Evolutionary conservation across 2,797 vertebrate genomes (phyloP).

Genomic region (Enteromius mattozi): DNA sequence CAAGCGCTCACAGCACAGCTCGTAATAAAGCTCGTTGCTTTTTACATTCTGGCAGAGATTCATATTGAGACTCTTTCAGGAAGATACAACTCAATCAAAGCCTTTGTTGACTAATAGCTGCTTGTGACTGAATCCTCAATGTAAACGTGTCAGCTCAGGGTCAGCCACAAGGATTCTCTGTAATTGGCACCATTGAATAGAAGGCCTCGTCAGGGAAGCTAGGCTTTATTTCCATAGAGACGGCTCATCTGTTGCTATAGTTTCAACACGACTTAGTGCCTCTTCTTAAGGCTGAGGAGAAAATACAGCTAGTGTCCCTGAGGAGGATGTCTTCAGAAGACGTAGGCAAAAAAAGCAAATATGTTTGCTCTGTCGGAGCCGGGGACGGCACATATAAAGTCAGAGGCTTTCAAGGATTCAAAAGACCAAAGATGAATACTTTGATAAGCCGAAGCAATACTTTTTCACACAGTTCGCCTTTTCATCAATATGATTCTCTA

Average conservation of each 20-base stretch:
- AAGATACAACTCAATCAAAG: slow-evolving; percentile 43
- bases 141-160: slow-evolving; percentile 52
- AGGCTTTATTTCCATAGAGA: slow-evolving; percentile 64
- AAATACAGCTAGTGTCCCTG: slow-evolving; percentile 38
- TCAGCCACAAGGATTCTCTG: slow-evolving; percentile 57
- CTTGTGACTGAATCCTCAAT: slow-evolving; percentile 35
- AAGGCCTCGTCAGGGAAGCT: slow-evolving; percentile 57
- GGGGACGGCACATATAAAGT: slow-evolving; percentile 10
- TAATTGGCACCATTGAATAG: slow-evolving; percentile 69
- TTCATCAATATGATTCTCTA: slow-evolving; percentile 6
- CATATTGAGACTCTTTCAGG: neutral
- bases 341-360: slow-evolving; percentile 26
- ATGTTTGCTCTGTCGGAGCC: slow-evolving; percentile 32
- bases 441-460: slow-evolving; percentile 34
- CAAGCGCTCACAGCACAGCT: neutral
- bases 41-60: slow-evolving; percentile 2
- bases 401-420: slow-evolving; percentile 33
- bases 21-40: neutral
- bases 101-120: slow-evolving; percentile 47
- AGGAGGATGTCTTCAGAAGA: slow-evolving; percentile 17
- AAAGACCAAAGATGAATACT: slow-evolving; percentile 31
- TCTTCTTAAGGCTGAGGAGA: slow-evolving; percentile 30
- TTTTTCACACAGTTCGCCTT: neutral
- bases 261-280: slow-evolving; percentile 60
- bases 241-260: slow-evolving; percentile 68